Conservation (phyloP, 1,140 invertebrate genomes). For the Hypothenemus hampei region DNA sequence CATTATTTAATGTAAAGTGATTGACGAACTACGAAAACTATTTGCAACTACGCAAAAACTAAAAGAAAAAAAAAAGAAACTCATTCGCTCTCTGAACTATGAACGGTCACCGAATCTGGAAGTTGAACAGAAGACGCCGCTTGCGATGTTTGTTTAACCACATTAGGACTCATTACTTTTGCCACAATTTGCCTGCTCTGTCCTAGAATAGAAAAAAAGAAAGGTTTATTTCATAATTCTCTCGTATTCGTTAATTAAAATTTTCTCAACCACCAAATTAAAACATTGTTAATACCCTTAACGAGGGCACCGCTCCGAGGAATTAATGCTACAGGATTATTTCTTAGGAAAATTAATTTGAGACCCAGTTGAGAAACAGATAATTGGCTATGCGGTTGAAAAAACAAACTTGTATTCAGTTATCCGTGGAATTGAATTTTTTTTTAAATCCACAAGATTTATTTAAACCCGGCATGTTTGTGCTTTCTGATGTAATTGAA, state of each 20-base stretch:
- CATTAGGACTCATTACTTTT: constrained; percentile 42
- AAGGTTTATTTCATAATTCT: neutral
- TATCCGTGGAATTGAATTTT: too few relatives aligned
- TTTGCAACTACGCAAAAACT: too few relatives aligned
- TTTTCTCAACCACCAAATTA: neutral
- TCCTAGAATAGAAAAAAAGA: constrained; percentile 37
- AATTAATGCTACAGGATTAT: neutral
- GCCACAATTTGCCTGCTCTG: constrained; percentile 45
- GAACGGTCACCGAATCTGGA: constrained; percentile 21
- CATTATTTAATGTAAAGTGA: too few relatives aligned
- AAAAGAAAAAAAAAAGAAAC: too few relatives aligned
- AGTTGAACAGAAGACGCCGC: constrained; percentile 1
- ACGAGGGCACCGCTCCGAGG: neutral
- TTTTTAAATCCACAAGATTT: neutral
- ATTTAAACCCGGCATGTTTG: neutral
- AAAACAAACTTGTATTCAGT: neutral
- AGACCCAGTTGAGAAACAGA: neutral
- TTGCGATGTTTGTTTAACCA: constrained; percentile 33
- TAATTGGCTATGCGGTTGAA: neutral
- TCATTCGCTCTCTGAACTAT: constrained; percentile 24
- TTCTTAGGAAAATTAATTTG: neutral
- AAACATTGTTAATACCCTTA: constrained; percentile 1
- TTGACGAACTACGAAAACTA: too few relatives aligned
- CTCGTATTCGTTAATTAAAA: neutral
- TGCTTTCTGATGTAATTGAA: neutral